Base-by-base conservation (phyloP, 2,797 vertebrate genomes). In the Karalla daura region DNA sequence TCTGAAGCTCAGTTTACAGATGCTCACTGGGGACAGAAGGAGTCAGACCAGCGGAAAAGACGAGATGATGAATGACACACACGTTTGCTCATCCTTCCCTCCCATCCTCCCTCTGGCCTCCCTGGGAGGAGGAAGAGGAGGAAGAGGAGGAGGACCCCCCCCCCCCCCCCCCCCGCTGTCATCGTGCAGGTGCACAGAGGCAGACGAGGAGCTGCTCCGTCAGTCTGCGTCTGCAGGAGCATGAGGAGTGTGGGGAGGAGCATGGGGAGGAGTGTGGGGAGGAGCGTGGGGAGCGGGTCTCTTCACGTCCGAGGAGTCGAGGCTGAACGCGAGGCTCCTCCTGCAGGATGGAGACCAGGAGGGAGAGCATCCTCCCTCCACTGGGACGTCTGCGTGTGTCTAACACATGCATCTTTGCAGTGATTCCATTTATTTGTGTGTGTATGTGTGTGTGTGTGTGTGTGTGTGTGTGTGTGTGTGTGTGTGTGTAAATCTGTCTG, bases 41-140 rank as follows among this genome's bases (percentile, higher is more conserved):
- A 84, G 64, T 78, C 73, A 75, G 70, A 80, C 51, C 67, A 64
- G 77, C 52, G 53, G 66, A 77, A 65, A 83, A 79, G 66, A 80
- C 62, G 69, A 15, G 21, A 47, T 84, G 81, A 90, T 74, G 80
- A 88, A 87, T 80, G 83, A 84, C 86, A 83, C 61, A 8, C 36
- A 62, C 46, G 45, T n/a, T 54, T 53, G 12, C 39, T 45, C 44
- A 17, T 32, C 61, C 66, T 68, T 35, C 27, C 53, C 28, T 46
- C 28, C 1, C 52, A 35, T 39, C 46, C n/a, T 15, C 24, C 25
- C 62, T 65, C 25, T 52, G 10, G 55, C 54, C 65, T 70, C 77
- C 62, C 68, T 37, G 53, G 36, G 63, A 83, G 75, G 63, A 65
- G 70, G 65, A 75, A 67, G 73, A 74, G 68, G 62, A n/a, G n/a